Evolutionary conservation across 2,888 invertebrate genomes (phyloP).

Genomic region (Ellobium chinense): DNA sequence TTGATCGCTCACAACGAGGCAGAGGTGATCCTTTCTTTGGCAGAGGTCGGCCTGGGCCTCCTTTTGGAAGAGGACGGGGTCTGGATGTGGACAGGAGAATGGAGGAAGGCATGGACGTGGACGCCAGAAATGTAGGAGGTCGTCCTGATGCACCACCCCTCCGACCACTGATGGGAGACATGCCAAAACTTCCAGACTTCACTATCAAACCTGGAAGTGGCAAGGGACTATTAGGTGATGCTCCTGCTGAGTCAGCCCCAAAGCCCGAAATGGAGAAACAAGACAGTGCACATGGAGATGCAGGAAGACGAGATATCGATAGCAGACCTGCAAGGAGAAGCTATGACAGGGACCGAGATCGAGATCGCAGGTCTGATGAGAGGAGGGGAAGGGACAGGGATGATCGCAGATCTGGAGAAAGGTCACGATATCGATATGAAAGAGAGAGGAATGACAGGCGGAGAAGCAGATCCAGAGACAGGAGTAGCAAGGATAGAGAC

Average conservation of each 20-base stretch:
- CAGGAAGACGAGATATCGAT: slow-evolving; percentile 25
- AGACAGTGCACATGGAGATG: slow-evolving; percentile 13
- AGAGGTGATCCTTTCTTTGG: slow-evolving; percentile 24
- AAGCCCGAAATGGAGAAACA: slow-evolving; percentile 29
- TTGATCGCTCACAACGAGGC: slow-evolving; percentile 19
- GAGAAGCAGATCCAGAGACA: slow-evolving; percentile 27
- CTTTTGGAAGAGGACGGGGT: slow-evolving; percentile 37
- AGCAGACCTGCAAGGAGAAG: slow-evolving; percentile 11
- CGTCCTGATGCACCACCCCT: slow-evolving; percentile 18
- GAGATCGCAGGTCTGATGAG: slow-evolving; percentile 44
- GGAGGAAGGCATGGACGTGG: slow-evolving; percentile 38
- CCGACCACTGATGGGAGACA: not conserved
- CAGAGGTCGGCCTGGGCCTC: slow-evolving; percentile 20
- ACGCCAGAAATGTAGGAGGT: slow-evolving; percentile 29
- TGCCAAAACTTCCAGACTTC: slow-evolving; percentile 10
- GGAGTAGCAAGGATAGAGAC: slow-evolving; percentile 31
- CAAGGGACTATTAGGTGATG: slow-evolving; percentile 23
- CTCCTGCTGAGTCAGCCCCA: not conserved
- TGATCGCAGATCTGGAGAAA: slow-evolving; percentile 12
- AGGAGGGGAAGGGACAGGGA: slow-evolving; percentile 48
- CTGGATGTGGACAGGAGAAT: slow-evolving; percentile 39
- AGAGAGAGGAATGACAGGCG: slow-evolving; percentile 50
- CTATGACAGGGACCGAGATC: slow-evolving; percentile 47
- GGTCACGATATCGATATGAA: slow-evolving; percentile 25
- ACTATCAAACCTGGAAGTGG: slow-evolving; percentile 18